Conservation (phyloP, 1,140 invertebrate genomes). For the Drusus annulatus region DNA sequence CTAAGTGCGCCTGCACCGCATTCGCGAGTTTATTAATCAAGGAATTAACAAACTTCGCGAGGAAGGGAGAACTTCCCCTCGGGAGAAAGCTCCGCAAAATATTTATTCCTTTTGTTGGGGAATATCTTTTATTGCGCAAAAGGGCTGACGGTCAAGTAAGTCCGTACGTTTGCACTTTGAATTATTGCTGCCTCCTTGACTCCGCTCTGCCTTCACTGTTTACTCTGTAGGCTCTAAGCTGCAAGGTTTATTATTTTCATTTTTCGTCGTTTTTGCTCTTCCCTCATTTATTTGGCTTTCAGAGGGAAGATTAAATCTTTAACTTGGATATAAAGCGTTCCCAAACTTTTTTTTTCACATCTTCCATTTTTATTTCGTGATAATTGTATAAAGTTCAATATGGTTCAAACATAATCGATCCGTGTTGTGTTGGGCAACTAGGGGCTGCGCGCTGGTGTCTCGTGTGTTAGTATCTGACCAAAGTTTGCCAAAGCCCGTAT, state of each 20-base stretch:
- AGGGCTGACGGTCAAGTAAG: constrained; percentile 53
- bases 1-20: no score
- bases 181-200: constrained; percentile 54
- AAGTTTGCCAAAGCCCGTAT: no score
- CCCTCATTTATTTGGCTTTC: constrained; percentile 21
- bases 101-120: constrained; percentile 52
- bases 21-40: no score
- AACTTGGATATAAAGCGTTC: no score
- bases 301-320: neutral
- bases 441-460: no score
- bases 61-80: neutral
- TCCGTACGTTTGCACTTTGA: constrained; percentile 54
- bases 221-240: constrained; percentile 26
- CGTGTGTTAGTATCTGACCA: no score
- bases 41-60: no score
- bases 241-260: constrained; percentile 34
- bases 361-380: no score
- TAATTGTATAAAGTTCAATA: no score
- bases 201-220: constrained; percentile 30
- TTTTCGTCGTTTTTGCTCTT: neutral
- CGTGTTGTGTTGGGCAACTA: no score
- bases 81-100: constrained; percentile 30
- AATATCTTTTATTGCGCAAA: constrained; percentile 54
- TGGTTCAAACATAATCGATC: no score
- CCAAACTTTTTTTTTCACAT: no score